These are phyloP conservation scores for Drosophila mercatorum DNA, from an alignment of 2,888 invertebrate species.

Conservation along the genomic window DNA sequence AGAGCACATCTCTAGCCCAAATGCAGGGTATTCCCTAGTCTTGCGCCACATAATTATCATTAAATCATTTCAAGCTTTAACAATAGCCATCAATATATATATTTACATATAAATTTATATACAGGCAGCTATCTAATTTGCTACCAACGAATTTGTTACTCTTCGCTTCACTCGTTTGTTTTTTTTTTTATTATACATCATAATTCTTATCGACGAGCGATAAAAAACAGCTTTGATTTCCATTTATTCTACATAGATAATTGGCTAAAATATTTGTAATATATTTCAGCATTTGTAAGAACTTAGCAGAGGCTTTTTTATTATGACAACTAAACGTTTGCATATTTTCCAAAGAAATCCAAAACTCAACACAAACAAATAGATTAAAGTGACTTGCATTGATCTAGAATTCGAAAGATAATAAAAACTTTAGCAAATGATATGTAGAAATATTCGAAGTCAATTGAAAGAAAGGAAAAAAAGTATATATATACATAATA, in stretches of 20 bases:
- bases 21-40: background rate
- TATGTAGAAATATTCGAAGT: background rate
- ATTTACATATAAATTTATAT: background rate
- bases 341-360: background rate
- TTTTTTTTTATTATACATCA: background rate
- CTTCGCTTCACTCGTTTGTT: background rate
- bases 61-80: background rate
- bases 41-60: background rate
- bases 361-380: background rate
- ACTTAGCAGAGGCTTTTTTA: background rate
- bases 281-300: background rate
- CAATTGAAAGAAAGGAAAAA: background rate
- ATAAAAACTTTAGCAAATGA: background rate
- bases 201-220: conserved; percentile 21
- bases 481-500: background rate
- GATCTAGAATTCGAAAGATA: background rate
- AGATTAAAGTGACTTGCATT: background rate
- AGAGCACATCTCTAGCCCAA: no score
- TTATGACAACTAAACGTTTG: background rate
- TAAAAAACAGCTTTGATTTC: conserved; percentile 26
- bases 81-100: background rate
- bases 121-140: background rate
- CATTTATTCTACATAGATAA: conserved; percentile 1
- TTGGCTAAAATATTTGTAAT: background rate
- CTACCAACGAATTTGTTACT: background rate